Evolutionary conservation across 2,888 invertebrate genomes (phyloP).

Genomic region (Chymomyza caudatula): DNA sequence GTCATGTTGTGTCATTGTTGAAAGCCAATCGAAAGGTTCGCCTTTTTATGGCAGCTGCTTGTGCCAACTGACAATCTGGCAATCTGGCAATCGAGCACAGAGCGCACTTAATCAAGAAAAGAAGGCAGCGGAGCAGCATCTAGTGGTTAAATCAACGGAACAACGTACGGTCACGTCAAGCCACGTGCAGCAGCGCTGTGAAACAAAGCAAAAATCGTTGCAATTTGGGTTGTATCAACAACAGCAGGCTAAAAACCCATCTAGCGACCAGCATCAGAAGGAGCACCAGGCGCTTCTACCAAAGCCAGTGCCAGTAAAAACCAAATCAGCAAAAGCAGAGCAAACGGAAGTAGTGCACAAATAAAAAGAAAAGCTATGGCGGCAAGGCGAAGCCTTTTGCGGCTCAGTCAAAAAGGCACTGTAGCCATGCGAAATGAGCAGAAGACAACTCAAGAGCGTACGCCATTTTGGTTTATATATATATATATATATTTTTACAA

Average conservation of each 20-base stretch:
- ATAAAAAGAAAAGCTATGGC: constrained; percentile 43
- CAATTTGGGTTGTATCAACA: constrained; percentile 64
- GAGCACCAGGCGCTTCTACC: background rate
- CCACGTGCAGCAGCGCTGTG: constrained; percentile 47
- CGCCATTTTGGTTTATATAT: constrained; percentile 2
- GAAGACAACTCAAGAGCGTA: background rate
- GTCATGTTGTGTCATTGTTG: constrained; percentile 24
- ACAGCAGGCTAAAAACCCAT: constrained; percentile 15
- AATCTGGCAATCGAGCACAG: constrained; percentile 41
- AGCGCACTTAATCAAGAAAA: background rate
- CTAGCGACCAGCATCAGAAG: too few species aligned
- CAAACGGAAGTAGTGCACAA: background rate
- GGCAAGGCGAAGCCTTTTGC: constrained; percentile 29
- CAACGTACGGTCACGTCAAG: background rate
- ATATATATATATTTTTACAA: constrained; percentile 24
- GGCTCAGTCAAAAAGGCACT: constrained; percentile 38
- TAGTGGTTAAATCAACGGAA: background rate
- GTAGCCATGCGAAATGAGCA: constrained; percentile 47
- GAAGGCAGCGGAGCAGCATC: background rate
- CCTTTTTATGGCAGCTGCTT: constrained; percentile 12
- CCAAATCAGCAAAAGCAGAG: constrained; percentile 42
- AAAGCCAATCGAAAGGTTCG: constrained; percentile 24
- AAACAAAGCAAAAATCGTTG: constrained; percentile 47
- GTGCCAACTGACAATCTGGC: constrained; percentile 40
- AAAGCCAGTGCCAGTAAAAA: constrained; percentile 28